phyloP scores from a whole-genome alignment of 1,140 invertebrate genomes.

The Sweltsa coloradensis region DNA sequence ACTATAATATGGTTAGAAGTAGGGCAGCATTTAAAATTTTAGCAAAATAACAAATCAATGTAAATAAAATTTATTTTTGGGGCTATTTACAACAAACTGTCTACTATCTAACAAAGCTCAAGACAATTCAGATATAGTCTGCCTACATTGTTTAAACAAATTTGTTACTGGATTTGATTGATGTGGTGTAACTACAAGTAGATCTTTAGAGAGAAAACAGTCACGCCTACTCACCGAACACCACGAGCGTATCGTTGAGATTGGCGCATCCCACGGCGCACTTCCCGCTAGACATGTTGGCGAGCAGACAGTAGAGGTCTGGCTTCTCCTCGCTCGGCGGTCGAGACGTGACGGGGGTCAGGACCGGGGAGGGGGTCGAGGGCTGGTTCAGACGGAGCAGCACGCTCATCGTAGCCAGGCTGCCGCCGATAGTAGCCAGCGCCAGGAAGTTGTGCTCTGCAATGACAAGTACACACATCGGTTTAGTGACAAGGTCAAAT shows the following conservation, averaged over 20 bases:
- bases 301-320: constrained; percentile 45
- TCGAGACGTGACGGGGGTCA: constrained; percentile 21
- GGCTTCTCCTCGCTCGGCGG: constrained; percentile 29
- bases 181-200: no score
- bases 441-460: constrained; percentile 50
- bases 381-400: constrained; percentile 40
- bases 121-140: no score
- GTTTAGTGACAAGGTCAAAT: no score
- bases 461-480: constrained; percentile 17
- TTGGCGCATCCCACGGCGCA: constrained; percentile 64
- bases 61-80: no score
- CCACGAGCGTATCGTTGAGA: constrained; percentile 51
- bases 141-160: no score
- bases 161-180: no score
- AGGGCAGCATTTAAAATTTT: no score
- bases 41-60: no score
- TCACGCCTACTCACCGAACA: constrained; percentile 52
- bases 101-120: no score
- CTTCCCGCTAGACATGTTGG: constrained; percentile 52
- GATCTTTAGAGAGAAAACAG: no score
- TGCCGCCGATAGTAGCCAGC: constrained; percentile 48
- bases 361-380: constrained; percentile 30
- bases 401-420: constrained; percentile 48
- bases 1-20: no score
- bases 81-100: no score